Conservation (phyloP, 2,113 vertebrate species). For the Eudyptes chrysolophus region DNA sequence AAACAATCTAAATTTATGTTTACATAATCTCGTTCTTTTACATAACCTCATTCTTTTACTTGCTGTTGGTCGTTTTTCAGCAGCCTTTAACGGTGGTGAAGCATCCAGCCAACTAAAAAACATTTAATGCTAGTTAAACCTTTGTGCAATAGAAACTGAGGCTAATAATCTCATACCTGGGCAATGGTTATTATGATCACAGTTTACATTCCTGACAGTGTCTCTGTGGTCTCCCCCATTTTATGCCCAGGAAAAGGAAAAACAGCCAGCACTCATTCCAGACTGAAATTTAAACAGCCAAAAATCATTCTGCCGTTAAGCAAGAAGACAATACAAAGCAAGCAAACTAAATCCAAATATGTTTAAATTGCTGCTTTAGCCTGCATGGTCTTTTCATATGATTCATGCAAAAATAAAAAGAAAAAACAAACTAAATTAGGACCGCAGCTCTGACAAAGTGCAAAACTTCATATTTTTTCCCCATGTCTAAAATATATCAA, state of each 20-base stretch:
- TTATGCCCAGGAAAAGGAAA: constrained; percentile 23
- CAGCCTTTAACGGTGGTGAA: neutral
- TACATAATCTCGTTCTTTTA: neutral
- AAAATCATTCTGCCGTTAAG: constrained; percentile 42
- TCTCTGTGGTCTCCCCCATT: neutral
- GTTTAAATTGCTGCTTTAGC: constrained; percentile 35
- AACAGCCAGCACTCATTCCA: constrained; percentile 2
- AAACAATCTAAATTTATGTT: neutral
- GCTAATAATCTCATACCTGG: constrained; percentile 6
- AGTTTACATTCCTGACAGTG: constrained; percentile 10
- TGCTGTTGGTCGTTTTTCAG: neutral
- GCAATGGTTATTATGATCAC: neutral
- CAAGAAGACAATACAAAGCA: constrained; percentile 32
- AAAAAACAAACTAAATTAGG: neutral
- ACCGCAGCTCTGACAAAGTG: neutral
- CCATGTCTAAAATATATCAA: neutral
- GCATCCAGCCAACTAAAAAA: neutral
- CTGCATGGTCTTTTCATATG: neutral
- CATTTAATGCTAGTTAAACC: neutral
- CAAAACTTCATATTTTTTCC: neutral
- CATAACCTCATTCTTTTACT: neutral
- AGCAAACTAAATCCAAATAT: constrained; percentile 45
- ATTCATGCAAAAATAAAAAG: neutral
- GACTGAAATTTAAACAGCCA: constrained; percentile 56
- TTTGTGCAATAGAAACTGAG: neutral